These are phyloP conservation scores for Ianthella basta DNA, from an alignment of 37 sponge, comb jelly and placozoan species.

Conservation along the genomic window DNA sequence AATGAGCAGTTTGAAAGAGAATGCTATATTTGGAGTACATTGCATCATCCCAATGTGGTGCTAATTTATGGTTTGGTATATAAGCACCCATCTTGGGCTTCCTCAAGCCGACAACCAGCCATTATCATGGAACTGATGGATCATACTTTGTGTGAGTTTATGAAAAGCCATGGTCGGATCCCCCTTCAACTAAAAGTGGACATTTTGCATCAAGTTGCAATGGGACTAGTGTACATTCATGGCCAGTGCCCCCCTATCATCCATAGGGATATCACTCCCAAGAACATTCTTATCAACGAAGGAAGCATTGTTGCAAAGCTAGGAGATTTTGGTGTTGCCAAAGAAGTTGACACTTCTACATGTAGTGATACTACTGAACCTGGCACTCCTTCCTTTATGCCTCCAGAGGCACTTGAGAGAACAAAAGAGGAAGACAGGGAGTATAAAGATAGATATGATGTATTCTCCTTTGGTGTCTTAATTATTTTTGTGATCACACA, in stretches of 20 bases:
- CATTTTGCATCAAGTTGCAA: slow-evolving; percentile 43
- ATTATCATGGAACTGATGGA: slow-evolving; percentile 5
- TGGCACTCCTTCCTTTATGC: slow-evolving; percentile 31
- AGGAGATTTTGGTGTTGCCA: slow-evolving; percentile 63
- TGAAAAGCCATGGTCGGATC: background rate
- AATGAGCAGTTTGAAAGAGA: background rate
- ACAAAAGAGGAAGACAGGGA: background rate
- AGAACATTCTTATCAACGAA: slow-evolving; percentile 45
- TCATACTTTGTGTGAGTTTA: background rate
- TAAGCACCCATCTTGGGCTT: no score
- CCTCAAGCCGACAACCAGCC: background rate
- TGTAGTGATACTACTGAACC: background rate
- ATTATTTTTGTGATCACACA: slow-evolving; percentile 46
- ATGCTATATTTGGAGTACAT: background rate
- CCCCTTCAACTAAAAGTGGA: slow-evolving; percentile 33
- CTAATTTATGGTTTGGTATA: background rate
- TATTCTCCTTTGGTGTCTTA: slow-evolving; percentile 63
- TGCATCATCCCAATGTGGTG: background rate
- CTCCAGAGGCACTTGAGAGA: slow-evolving; percentile 29
- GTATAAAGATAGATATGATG: slow-evolving; percentile 25
- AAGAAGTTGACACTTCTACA: slow-evolving; percentile 18
- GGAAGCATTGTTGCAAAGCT: slow-evolving; percentile 52
- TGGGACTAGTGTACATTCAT: slow-evolving; percentile 60
- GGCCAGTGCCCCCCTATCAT: slow-evolving; percentile 34
- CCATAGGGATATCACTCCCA: slow-evolving; percentile 60